These are phyloP conservation scores for Ianthella basta DNA, from an alignment of 37 sponge, comb jelly and placozoan genomes.

Conservation along the genomic window DNA sequence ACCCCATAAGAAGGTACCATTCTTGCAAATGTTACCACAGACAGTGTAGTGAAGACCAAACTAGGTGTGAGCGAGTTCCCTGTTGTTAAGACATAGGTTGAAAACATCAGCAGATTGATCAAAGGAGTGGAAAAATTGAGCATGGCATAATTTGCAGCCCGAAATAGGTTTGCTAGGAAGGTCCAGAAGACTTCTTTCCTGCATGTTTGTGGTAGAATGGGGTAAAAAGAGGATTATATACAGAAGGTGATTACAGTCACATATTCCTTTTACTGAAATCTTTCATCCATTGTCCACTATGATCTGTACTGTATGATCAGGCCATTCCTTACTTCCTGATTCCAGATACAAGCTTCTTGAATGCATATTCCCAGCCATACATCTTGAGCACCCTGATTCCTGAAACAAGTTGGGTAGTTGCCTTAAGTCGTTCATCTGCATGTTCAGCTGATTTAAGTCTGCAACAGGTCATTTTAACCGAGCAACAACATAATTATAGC, in stretches of 20 bases:
- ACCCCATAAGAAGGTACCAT: neutral
- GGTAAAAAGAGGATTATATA: too few species aligned
- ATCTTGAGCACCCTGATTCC: too few species aligned
- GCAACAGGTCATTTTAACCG: neutral
- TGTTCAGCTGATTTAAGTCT: too few species aligned
- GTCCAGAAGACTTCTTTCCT: slow-evolving; percentile 50
- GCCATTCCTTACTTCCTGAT: too few species aligned
- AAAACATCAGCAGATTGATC: slow-evolving; percentile 49
- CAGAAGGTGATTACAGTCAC: too few species aligned
- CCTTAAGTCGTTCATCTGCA: neutral
- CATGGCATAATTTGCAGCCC: slow-evolving; percentile 51
- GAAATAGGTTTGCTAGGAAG: slow-evolving; percentile 36
- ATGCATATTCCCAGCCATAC: neutral
- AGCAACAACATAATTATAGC: too few species aligned
- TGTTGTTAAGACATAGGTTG: slow-evolving; percentile 3
- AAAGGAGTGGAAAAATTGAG: slow-evolving; percentile 34
- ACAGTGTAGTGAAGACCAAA: slow-evolving; percentile 65
- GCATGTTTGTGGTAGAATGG: neutral
- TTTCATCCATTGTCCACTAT: too few species aligned
- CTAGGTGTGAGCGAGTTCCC: slow-evolving; percentile 51
- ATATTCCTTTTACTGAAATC: too few species aligned
- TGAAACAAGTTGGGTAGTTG: neutral
- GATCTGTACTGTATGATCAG: too few species aligned
- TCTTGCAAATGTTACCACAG: neutral
- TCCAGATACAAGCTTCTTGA: too few species aligned